Conservation (phyloP, 2,797 vertebrate genomes). For the Euthynnus affinis region DNA sequence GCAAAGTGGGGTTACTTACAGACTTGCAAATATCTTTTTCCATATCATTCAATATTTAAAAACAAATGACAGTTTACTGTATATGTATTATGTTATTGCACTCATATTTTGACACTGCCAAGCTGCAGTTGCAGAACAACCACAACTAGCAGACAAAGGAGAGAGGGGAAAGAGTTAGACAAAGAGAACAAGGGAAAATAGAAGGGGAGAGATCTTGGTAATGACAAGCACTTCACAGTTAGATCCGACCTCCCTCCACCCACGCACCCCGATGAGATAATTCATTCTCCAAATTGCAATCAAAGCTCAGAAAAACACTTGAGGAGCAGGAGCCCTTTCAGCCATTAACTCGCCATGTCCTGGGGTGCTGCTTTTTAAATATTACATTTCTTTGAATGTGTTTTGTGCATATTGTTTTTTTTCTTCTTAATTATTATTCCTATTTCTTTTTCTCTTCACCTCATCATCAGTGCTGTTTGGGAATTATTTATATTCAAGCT, state of each 20-base stretch:
- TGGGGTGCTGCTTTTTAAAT: slow-evolving; percentile 82
- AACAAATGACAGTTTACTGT: not conserved
- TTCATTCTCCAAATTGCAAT: slow-evolving; percentile 88
- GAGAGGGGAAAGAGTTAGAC: slow-evolving; percentile 62
- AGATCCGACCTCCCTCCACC: slow-evolving; percentile 83
- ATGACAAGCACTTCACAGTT: slow-evolving; percentile 85
- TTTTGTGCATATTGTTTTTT: slow-evolving; percentile 62
- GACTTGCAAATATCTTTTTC: not conserved
- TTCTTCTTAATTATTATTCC: slow-evolving; percentile 57
- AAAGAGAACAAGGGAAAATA: slow-evolving; percentile 67
- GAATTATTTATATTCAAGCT: slow-evolving; percentile 60
- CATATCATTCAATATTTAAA: not conserved
- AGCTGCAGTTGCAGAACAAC: slow-evolving; percentile 60
- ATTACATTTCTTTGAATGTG: slow-evolving; percentile 70
- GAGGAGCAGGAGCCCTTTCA: slow-evolving; percentile 80
- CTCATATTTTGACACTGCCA: slow-evolving; percentile 53
- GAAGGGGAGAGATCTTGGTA: slow-evolving; percentile 77
- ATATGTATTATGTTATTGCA: slow-evolving; percentile 7
- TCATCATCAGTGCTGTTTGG: slow-evolving; percentile 48
- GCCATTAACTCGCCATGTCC: slow-evolving; percentile 85
- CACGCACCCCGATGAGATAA: slow-evolving; percentile 86
- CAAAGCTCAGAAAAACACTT: slow-evolving; percentile 87
- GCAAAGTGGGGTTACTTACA: not conserved
- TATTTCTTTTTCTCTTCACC: slow-evolving; percentile 57
- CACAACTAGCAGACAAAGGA: slow-evolving; percentile 59